phyloP scores from a whole-genome alignment of 2,113 vertebrate species.

The Sminthopsis crassicaudata region DNA sequence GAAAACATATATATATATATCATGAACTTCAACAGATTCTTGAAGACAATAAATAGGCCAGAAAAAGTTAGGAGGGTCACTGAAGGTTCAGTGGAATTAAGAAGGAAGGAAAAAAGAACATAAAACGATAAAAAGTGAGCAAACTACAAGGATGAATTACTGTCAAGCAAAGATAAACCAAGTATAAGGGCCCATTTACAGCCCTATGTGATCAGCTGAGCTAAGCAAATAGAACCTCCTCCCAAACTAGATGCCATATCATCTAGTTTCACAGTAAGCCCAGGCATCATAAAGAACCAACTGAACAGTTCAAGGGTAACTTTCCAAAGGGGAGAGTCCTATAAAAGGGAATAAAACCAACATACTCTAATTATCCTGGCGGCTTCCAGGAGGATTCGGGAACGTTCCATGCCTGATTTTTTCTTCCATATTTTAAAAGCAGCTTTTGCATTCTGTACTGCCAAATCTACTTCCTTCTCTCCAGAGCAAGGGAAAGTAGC shows the following conservation, averaged over 20 bases:
- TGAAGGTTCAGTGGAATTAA: not conserved
- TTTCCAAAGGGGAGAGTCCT: not conserved
- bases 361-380: conserved; percentile 94
- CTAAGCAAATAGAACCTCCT: not conserved
- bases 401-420: conserved; percentile 92
- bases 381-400: conserved; percentile 92
- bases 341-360: not conserved
- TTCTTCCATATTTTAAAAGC: conserved; percentile 93
- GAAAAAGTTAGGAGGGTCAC: not conserved
- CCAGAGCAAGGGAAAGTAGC: conserved; percentile 90
- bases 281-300: not conserved
- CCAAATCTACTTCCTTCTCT: conserved; percentile 91
- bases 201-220: not conserved
- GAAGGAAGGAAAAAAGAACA: not conserved
- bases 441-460: conserved; percentile 89
- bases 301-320: not conserved
- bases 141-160: not conserved
- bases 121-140: not conserved
- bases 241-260: not conserved
- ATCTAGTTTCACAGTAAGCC: not conserved
- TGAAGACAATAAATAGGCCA: not conserved
- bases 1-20: not conserved
- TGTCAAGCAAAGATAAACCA: not conserved
- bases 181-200: not conserved
- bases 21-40: not conserved